Base-by-base conservation (phyloP, 2,113 vertebrate species). In the Thinocorus orbignyianus region DNA sequence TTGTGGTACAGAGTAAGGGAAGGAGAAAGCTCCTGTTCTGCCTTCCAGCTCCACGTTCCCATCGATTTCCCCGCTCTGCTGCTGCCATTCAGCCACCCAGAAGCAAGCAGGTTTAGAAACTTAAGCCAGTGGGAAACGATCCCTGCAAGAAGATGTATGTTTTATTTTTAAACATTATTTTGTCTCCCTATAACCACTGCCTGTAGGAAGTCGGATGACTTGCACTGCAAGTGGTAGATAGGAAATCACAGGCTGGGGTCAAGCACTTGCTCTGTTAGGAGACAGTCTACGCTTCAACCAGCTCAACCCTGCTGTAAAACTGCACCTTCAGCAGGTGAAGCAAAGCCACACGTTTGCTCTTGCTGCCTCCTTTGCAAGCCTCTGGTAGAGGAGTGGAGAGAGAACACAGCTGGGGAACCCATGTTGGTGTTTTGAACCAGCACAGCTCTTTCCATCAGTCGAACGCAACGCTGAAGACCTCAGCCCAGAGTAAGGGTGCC, bases 181-280 rank as follows among this genome's bases (percentile, higher is more conserved):
- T 83, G 82, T 49, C 68, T 70, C 30, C 37, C 37, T 81, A 16
- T 24, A 92, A 69, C 26, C 37, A 49, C 76, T 54, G 46, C 31
- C 68, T 61, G 37, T 17, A 77, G 86, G 89, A 93, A 92, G 41
- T 72, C 66, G 90, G 58, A 57, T 24, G 35, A 88, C 58, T 57
- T 10, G 7, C 17, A n/a, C 54, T 57, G 17, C 83, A 77, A 83
- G 30, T 15, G 12, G 10, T 24, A 86, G 79, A 57, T 14, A 86
- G 26, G 20, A 83, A 90, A 83, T 58, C 2, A 39, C 17, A 81
- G 33, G 33, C 9, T 9, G 14, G 11, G 77, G 55, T 16, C 78
- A 87, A 66, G 4, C 2, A 1, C 37, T n/a, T 71, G 70, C 44
- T 73, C 62, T 0, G 0, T 13, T 17, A 48, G 77, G 30, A 8